A percentile compares a stretch with the other conserved stretches of the same genome.
Conservation (phyloP, 2,113 vertebrate species). For the Pomatostomus ruficeps region DNA sequence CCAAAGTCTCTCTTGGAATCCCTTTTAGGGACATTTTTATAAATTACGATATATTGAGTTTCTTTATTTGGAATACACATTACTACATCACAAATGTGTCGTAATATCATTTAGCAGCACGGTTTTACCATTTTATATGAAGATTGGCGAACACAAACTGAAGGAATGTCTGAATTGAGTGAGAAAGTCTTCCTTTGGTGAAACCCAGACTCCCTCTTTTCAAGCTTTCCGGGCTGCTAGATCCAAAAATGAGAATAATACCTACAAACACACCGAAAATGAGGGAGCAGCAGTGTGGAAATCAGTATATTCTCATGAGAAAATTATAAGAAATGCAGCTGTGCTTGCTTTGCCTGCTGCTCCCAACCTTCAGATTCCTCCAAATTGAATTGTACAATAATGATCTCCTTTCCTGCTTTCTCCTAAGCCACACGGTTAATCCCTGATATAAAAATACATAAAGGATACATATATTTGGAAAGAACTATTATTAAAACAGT, state of each 20-base stretch:
- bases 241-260: neutral
- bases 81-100: neutral
- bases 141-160: neutral
- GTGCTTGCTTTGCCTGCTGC: neutral
- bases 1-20: neutral
- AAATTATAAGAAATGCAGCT: neutral
- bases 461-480: neutral
- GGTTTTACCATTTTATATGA: neutral
- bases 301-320: neutral
- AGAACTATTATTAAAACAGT: neutral
- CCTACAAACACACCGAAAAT: neutral
- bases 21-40: neutral
- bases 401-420: neutral
- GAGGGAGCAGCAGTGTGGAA: neutral
- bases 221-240: neutral
- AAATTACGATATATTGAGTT: fast-evolving
- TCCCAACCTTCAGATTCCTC: neutral
- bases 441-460: neutral
- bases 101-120: neutral
- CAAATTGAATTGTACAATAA: constrained; percentile 21
- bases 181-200: neutral
- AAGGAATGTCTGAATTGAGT: neutral
- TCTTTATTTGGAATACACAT: neutral
- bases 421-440: neutral
- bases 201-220: neutral